These are phyloP conservation scores for Ommatoiulus sabulosus DNA, from an alignment of 2,888 invertebrate genomes.

Conservation along the genomic window DNA sequence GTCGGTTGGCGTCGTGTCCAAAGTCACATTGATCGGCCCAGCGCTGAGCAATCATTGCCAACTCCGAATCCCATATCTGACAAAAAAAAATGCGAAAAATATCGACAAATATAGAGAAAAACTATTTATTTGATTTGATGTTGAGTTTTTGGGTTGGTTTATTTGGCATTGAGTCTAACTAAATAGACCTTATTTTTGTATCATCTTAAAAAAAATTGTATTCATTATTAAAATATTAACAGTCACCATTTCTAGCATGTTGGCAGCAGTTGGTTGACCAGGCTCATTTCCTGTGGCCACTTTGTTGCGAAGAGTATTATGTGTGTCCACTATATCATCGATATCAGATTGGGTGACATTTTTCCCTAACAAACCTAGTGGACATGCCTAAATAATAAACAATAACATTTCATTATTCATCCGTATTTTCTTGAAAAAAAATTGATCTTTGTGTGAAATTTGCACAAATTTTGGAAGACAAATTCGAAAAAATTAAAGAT, in stretches of 20 bases:
- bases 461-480: no score
- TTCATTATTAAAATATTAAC: background rate
- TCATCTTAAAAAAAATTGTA: background rate
- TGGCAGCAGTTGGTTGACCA: slow-evolving; percentile 31
- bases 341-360: background rate
- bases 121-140: no score
- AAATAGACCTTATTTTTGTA: no score
- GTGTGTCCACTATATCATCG: background rate
- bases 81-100: background rate
- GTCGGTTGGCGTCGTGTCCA: slow-evolving; percentile 62
- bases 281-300: slow-evolving; percentile 37
- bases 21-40: slow-evolving; percentile 66
- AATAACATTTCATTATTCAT: no score
- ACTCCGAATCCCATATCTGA: slow-evolving; percentile 64
- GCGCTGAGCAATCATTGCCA: slow-evolving; percentile 65
- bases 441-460: no score
- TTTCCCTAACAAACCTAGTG: background rate
- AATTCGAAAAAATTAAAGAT: no score
- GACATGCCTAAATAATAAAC: no score
- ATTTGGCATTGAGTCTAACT: no score
- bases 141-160: no score
- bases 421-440: no score
- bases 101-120: no score
- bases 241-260: slow-evolving; percentile 51
- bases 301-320: slow-evolving; percentile 26